Conservation (phyloP, 1,140 invertebrate species). For the Drosophila tani region DNA sequence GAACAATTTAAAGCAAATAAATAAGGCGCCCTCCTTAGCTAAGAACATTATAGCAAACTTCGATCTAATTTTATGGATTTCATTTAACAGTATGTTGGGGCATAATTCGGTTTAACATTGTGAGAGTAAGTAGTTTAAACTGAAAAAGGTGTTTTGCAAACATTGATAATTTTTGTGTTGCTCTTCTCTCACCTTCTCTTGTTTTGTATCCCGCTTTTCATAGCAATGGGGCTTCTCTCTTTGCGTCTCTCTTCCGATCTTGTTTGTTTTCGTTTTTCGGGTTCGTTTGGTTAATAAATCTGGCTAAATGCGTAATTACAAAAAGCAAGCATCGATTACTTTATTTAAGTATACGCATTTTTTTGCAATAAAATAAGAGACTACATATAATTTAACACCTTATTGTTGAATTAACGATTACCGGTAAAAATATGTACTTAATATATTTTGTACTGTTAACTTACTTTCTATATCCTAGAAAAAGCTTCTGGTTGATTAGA, state of each 20-base stretch:
- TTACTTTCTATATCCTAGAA: too few species aligned
- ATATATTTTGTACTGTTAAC: too few species aligned
- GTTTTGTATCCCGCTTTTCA: background rate
- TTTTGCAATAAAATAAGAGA: background rate
- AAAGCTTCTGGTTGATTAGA: too few species aligned
- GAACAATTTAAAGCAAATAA: too few species aligned
- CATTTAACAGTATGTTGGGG: background rate
- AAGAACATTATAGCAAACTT: background rate
- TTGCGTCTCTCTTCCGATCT: conserved; percentile 12
- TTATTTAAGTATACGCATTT: background rate
- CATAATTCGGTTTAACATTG: background rate
- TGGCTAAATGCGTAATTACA: conserved; percentile 35
- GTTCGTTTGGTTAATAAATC: conserved; percentile 24
- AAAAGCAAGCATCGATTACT: conserved; percentile 23
- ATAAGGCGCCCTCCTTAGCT: fast-evolving
- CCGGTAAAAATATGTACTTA: too few species aligned
- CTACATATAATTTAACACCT: background rate
- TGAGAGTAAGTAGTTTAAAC: background rate
- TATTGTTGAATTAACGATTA: too few species aligned
- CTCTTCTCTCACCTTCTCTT: background rate
- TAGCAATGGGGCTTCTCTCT: background rate
- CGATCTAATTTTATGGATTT: background rate
- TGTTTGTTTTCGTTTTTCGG: conserved; percentile 15
- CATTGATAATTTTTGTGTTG: background rate
- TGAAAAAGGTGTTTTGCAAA: conserved; percentile 3